Evolutionary conservation across 2,888 invertebrate species (phyloP).

Genomic region (Sesia bembeciformis): DNA sequence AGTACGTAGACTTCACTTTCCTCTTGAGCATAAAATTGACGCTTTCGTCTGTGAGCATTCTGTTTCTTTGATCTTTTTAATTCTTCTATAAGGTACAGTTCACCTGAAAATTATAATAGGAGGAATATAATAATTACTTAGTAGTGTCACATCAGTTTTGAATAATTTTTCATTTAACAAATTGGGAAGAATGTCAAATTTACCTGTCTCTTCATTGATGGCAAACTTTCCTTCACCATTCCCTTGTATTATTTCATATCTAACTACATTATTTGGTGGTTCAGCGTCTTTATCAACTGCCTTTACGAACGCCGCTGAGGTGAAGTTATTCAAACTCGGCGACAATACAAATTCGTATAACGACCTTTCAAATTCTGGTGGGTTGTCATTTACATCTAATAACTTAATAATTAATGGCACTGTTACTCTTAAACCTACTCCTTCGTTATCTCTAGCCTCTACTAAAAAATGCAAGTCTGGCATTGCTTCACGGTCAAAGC

Average conservation of each 20-base stretch:
- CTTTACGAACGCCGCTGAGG: constrained; percentile 84
- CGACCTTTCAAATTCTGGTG: constrained; percentile 86
- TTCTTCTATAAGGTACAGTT: constrained; percentile 77
- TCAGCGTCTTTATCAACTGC: constrained; percentile 89
- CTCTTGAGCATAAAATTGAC: constrained; percentile 54
- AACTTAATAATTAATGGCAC: constrained; percentile 84
- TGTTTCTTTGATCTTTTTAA: constrained; percentile 57
- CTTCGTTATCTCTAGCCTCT: constrained; percentile 91
- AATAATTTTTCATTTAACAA: background rate
- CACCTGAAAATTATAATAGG: constrained; percentile 52
- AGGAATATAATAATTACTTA: too few species aligned
- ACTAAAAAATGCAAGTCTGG: constrained; percentile 85
- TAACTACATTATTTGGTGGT: constrained; percentile 88
- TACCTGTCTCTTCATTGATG: constrained; percentile 83
- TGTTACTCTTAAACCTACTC: constrained; percentile 83
- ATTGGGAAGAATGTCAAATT: constrained; percentile 2
- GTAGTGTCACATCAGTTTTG: background rate
- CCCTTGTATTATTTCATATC: constrained; percentile 87
- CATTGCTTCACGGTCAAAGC: constrained; percentile 88
- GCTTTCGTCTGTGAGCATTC: constrained; percentile 57
- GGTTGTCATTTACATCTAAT: constrained; percentile 88
- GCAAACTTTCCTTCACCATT: constrained; percentile 84
- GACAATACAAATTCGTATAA: constrained; percentile 88
- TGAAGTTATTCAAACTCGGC: constrained; percentile 82
- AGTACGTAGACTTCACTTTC: constrained; percentile 77